Percentiles rank a stretch among this genome's conserved stretches.
These are phyloP conservation scores for Ceratosolen fusciceps DNA, from an alignment of 1,140 invertebrate genomes.

Conservation along the genomic window DNA sequence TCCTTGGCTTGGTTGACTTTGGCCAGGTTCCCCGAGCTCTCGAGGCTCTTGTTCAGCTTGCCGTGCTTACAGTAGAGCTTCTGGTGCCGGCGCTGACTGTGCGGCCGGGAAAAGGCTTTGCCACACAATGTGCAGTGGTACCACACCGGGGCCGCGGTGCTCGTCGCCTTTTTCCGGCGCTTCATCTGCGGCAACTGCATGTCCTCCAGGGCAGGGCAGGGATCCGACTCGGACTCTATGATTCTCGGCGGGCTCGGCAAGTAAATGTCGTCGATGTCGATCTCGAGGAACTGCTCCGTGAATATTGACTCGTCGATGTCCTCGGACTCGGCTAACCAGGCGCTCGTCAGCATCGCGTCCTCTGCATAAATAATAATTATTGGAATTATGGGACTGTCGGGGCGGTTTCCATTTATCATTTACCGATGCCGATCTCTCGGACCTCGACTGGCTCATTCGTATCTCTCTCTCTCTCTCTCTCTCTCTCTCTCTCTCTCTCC, in stretches of 20 bases:
- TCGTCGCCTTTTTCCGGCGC: not conserved
- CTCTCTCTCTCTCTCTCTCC: too few species aligned
- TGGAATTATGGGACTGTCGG: not conserved
- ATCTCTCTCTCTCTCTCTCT: too few species aligned
- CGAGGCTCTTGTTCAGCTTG: not conserved
- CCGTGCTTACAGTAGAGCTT: slow-evolving; percentile 16
- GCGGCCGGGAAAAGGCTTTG: slow-evolving; percentile 25
- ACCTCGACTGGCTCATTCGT: too few species aligned
- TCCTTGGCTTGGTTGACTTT: not conserved
- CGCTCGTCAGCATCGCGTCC: slow-evolving; percentile 31
- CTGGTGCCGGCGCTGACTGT: slow-evolving; percentile 26
- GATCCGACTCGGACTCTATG: slow-evolving; percentile 5
- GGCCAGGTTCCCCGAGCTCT: not conserved
- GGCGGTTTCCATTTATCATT: too few species aligned
- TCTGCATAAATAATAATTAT: slow-evolving; percentile 13
- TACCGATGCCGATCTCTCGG: too few species aligned
- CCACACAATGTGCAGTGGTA: slow-evolving; percentile 5
- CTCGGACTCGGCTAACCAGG: not conserved
- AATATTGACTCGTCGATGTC: not conserved
- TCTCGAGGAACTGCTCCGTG: slow-evolving; percentile 16
- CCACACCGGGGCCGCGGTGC: not conserved
- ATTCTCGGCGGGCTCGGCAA: slow-evolving; percentile 1
- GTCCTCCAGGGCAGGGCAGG: not conserved
- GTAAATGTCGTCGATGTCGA: slow-evolving; percentile 21
- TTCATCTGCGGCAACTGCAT: not conserved